Percentiles rank a stretch among this genome's conserved stretches.
These are phyloP conservation scores for Leptopilina syphax DNA, from an alignment of 2,888 invertebrate species.

Conservation along the genomic window DNA sequence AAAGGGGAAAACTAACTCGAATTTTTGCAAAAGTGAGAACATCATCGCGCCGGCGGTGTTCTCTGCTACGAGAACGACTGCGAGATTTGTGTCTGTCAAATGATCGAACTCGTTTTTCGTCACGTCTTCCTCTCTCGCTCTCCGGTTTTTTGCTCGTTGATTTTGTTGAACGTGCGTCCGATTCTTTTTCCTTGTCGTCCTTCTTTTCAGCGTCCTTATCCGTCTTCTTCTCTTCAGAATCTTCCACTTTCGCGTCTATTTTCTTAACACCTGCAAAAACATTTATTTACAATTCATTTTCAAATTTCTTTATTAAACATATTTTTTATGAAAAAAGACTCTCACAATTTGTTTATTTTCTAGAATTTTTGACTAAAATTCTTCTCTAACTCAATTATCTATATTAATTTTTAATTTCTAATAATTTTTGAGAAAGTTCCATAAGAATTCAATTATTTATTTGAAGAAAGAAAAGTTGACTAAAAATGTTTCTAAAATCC, in stretches of 20 bases:
- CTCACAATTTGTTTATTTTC: no score
- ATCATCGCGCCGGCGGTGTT: conserved; percentile 81
- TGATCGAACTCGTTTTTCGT: conserved; percentile 73
- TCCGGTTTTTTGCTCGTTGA: conserved; percentile 77
- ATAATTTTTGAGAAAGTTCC: no score
- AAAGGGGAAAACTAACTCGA: conserved; percentile 78
- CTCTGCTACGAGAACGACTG: conserved; percentile 72
- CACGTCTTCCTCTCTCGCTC: conserved; percentile 71
- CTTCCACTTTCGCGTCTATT: conserved; percentile 67
- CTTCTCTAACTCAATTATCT: no score
- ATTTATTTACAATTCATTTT: background rate
- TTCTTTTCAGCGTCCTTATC: conserved; percentile 75
- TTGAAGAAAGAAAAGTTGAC: no score
- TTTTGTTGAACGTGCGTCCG: conserved; percentile 78
- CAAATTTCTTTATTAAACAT: no score
- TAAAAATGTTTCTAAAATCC: no score
- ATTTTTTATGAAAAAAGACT: no score
- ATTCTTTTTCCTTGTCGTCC: conserved; percentile 71
- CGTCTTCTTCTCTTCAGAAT: conserved; percentile 77
- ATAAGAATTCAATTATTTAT: no score
- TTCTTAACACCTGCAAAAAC: conserved; percentile 61
- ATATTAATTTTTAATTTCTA: no score
- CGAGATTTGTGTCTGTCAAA: conserved; percentile 72
- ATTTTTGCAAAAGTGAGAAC: conserved; percentile 89
- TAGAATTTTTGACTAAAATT: no score